Evolutionary conservation across 2,888 invertebrate genomes (phyloP).

Genomic region (Synanthedon formicaeformis): DNA sequence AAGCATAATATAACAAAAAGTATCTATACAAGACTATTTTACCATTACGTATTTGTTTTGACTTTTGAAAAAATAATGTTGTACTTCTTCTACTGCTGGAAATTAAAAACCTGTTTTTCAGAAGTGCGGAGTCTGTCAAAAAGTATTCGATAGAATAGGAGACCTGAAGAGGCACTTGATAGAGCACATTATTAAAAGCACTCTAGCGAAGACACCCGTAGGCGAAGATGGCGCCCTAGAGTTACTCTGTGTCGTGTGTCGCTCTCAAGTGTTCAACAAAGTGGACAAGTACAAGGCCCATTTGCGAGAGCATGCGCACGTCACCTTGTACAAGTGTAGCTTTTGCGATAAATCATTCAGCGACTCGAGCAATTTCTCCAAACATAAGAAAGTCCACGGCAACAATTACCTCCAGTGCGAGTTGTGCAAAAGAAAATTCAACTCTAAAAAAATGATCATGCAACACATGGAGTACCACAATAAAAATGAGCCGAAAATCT

Average conservation of each 20-base stretch:
- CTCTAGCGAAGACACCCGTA: conserved; percentile 46
- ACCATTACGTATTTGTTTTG: too few species aligned
- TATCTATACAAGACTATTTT: too few species aligned
- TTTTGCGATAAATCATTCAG: conserved; percentile 62
- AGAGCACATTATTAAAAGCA: conserved; percentile 54
- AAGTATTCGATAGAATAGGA: conserved; percentile 50
- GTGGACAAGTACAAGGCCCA: conserved; percentile 60
- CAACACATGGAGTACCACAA: conserved; percentile 59
- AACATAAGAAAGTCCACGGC: conserved; percentile 64
- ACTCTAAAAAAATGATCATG: conserved; percentile 59
- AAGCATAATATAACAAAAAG: too few species aligned
- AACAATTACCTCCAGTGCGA: conserved; percentile 50
- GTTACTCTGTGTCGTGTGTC: conserved; percentile 51
- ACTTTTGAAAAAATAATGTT: too few species aligned
- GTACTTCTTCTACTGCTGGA: too few species aligned
- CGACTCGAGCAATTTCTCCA: conserved; percentile 64
- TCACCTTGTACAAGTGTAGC: conserved; percentile 58
- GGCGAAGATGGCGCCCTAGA: conserved; percentile 35
- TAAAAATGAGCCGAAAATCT: conserved; percentile 36
- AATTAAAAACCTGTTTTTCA: conserved; percentile 14
- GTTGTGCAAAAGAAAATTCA: conserved; percentile 56
- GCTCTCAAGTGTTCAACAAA: conserved; percentile 33
- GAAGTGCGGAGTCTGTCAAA: conserved; percentile 51
- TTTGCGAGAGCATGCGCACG: conserved; percentile 55
- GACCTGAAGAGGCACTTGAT: conserved; percentile 62